These are phyloP conservation scores for Suillia variegata DNA, from an alignment of 2,888 invertebrate species.

Conservation along the genomic window DNA sequence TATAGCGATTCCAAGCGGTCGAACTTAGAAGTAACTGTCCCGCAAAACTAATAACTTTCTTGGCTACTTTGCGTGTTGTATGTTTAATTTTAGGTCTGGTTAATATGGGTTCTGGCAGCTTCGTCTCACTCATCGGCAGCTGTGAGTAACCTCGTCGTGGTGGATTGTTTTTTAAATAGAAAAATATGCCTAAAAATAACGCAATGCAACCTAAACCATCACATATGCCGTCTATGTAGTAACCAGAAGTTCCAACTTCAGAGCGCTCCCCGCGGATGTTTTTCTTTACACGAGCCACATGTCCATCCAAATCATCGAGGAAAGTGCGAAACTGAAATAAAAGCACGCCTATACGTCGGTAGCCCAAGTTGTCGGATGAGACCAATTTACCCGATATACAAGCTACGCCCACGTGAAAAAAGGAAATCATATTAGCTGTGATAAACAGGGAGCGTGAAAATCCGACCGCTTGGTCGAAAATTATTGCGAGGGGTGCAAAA, in stretches of 20 bases:
- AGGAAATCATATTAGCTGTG: conserved; percentile 84
- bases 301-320: conserved; percentile 85
- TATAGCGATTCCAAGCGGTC: conserved; percentile 83
- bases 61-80: conserved; percentile 69
- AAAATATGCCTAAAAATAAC: conserved; percentile 71
- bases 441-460: conserved; percentile 69
- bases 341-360: conserved; percentile 75
- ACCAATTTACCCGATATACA: conserved; percentile 76
- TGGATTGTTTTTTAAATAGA: conserved; percentile 75
- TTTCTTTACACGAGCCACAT: conserved; percentile 78
- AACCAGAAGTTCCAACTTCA: conserved; percentile 80
- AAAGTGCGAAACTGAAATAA: conserved; percentile 82
- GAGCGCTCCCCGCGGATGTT: conserved; percentile 78
- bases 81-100: conserved; percentile 71
- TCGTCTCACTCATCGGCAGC: conserved; percentile 62
- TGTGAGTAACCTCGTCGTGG: conserved; percentile 76
- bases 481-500: conserved; percentile 77
- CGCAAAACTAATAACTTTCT: conserved; percentile 70
- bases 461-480: conserved; percentile 71
- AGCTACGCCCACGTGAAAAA: conserved; percentile 78
- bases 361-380: conserved; percentile 73
- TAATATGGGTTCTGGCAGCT: conserved; percentile 62
- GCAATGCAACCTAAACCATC: conserved; percentile 78
- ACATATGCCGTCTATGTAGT: conserved; percentile 82
- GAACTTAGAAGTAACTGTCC: conserved; percentile 77